Conservation (phyloP, 2,113 vertebrate genomes). For the Apistogramma diplotaenia region DNA sequence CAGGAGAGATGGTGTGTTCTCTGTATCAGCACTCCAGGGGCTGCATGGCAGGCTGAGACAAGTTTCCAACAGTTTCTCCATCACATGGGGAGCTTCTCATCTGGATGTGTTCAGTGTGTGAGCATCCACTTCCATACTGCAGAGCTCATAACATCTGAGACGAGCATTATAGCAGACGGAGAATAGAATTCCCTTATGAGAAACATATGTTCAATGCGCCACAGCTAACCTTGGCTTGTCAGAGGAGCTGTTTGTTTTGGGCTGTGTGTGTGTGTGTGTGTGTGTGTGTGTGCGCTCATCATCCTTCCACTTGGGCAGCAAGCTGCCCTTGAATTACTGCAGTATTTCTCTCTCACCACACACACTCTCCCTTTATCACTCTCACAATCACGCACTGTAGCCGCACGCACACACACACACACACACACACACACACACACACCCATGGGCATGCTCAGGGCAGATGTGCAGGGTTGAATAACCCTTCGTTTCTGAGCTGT, state of each 20-base stretch:
- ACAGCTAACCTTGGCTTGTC: constrained; percentile 36
- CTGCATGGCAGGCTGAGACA: constrained; percentile 26
- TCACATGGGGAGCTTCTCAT: neutral
- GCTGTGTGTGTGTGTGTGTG: constrained; percentile 12
- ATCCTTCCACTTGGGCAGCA: constrained; percentile 10
- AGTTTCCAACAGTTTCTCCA: constrained; percentile 22
- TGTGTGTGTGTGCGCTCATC: constrained; percentile 1
- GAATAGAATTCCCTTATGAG: constrained; percentile 12
- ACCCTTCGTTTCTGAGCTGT: constrained; percentile 31
- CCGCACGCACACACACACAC: neutral
- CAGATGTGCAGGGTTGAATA: constrained; percentile 47
- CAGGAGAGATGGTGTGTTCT: constrained; percentile 43
- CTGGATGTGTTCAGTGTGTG: neutral
- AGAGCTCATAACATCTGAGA: constrained; percentile 11
- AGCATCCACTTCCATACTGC: constrained; percentile 5
- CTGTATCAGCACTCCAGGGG: constrained; percentile 47
- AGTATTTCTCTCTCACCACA: constrained; percentile 11
- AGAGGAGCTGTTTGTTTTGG: constrained; percentile 18
- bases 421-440: neutral
- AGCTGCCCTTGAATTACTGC: constrained; percentile 45
- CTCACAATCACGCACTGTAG: neutral
- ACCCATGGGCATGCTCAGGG: neutral
- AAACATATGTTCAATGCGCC: constrained; percentile 31
- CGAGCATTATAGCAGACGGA: neutral
- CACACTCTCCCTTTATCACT: constrained; percentile 8